These are phyloP conservation scores for Choristoneura rosaceana DNA, from an alignment of 2,888 invertebrate species.

Conservation along the genomic window DNA sequence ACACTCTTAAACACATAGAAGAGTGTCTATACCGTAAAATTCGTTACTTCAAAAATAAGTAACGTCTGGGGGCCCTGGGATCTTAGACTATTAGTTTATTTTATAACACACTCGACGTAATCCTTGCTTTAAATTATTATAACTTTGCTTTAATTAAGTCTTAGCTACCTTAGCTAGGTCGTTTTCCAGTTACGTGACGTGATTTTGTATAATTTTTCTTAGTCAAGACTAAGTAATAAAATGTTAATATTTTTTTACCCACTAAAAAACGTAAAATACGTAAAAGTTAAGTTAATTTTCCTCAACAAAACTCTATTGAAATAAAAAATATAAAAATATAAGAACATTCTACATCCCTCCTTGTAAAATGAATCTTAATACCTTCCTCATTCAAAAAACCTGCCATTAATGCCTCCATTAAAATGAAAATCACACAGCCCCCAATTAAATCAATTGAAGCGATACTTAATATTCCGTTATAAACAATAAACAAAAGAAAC, in stretches of 20 bases:
- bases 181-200: neutral
- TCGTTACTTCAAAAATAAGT: too few species aligned
- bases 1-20: too few species aligned
- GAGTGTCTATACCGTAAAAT: too few species aligned
- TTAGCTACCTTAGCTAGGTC: too few species aligned
- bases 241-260: neutral
- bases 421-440: neutral
- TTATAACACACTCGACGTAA: neutral
- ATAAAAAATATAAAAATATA: too few species aligned
- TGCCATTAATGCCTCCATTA: neutral
- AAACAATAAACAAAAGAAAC: neutral
- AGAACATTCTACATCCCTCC: too few species aligned
- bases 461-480: conserved; percentile 3
- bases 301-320: too few species aligned
- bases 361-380: neutral
- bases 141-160: conserved; percentile 4
- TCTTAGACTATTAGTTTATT: too few species aligned
- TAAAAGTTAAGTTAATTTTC: too few species aligned
- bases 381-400: neutral
- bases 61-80: too few species aligned
- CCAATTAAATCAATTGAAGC: neutral
- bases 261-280: neutral
- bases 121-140: neutral
- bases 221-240: neutral
- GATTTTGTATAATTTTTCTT: conserved; percentile 10